phyloP scores from a whole-genome alignment of 2,113 vertebrate genomes.

The Chiloscyllium plagiosum region DNA sequence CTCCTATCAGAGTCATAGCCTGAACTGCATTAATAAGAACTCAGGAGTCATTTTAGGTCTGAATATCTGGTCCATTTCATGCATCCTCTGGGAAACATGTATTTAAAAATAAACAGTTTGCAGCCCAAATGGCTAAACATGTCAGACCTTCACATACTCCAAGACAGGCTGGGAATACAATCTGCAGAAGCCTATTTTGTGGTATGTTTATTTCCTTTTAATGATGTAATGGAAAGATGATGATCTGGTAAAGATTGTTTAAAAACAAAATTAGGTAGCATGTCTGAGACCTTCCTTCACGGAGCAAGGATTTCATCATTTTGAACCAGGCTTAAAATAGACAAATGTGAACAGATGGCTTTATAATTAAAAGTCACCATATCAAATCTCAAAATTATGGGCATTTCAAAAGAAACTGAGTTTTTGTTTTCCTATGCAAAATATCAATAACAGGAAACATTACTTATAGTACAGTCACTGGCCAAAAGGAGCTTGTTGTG shows the following conservation, averaged over 20 bases:
- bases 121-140: conserved; percentile 44
- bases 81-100: conserved; percentile 51
- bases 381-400: not conserved
- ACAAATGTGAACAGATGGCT: conserved; percentile 14
- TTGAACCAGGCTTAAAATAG: not conserved
- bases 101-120: conserved; percentile 51
- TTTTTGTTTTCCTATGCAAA: not conserved
- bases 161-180: conserved; percentile 18
- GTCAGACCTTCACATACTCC: not conserved
- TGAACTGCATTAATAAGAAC: not conserved
- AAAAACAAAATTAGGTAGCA: conserved; percentile 45
- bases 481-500: not conserved
- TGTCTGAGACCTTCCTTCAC: conserved; percentile 52
- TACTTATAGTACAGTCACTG: not conserved
- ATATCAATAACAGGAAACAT: not conserved
- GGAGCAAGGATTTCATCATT: not conserved
- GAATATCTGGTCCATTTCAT: conserved; percentile 50
- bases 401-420: not conserved
- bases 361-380: not conserved
- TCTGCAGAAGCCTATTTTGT: conserved; percentile 39
- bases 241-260: conserved; percentile 44
- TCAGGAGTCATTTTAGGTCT: not conserved
- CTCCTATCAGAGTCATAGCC: not conserved
- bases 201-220: conserved; percentile 47
- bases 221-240: conserved; percentile 62